Evolutionary conservation across 2,797 vertebrate genomes (phyloP).

Genomic region (Euthynnus affinis): DNA sequence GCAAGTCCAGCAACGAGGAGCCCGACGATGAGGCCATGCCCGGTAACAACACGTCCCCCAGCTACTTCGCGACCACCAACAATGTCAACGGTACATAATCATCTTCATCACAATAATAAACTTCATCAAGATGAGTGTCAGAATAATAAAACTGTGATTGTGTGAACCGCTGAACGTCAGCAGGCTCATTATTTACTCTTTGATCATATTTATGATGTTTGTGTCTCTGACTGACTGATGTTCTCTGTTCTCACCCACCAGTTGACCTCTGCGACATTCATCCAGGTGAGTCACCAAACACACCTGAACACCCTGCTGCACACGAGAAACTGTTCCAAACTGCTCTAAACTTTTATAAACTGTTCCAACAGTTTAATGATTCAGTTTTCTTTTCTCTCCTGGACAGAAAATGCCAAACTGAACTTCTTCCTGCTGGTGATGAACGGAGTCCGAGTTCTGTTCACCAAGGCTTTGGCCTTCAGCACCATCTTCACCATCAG

Average conservation of each 20-base stretch:
- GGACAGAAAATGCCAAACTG: slow-evolving; percentile 55
- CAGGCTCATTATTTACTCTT: too few relatives aligned
- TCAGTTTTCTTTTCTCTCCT: background rate
- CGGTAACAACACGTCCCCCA: too few relatives aligned
- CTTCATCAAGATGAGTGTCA: too few relatives aligned
- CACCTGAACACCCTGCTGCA: background rate
- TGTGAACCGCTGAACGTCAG: too few relatives aligned
- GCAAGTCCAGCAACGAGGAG: too few relatives aligned
- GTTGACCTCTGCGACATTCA: background rate
- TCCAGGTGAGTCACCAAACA: slow-evolving; percentile 43
- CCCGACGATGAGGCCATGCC: too few relatives aligned
- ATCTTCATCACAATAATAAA: too few relatives aligned
- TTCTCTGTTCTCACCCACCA: slow-evolving; percentile 22
- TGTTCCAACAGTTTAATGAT: too few relatives aligned
- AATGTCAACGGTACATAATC: background rate
- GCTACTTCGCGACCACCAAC: background rate
- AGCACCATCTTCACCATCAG: slow-evolving; percentile 77
- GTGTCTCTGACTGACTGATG: background rate
- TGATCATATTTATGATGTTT: background rate
- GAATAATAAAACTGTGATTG: too few relatives aligned
- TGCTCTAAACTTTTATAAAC: background rate
- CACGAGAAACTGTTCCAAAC: too few relatives aligned
- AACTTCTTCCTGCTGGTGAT: slow-evolving; percentile 71
- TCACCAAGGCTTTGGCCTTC: slow-evolving; percentile 77
- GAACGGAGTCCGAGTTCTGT: slow-evolving; percentile 70